These are phyloP conservation scores for Bombus haemorrhoidalis DNA, from an alignment of 1,140 invertebrate genomes.

Conservation along the genomic window DNA sequence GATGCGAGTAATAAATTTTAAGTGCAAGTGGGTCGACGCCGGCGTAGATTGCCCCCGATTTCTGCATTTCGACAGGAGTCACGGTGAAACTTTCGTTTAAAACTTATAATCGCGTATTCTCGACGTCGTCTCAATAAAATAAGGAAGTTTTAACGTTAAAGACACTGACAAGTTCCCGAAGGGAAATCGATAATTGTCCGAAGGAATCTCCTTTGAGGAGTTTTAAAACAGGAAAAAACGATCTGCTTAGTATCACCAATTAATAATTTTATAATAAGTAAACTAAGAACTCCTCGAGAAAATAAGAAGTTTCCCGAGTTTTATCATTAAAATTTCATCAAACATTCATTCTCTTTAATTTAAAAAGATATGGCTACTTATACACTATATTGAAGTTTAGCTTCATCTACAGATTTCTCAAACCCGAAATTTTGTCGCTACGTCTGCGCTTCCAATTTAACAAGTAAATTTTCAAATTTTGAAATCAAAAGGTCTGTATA, in stretches of 20 bases:
- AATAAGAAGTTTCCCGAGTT: background rate
- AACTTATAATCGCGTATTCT: conserved; percentile 26
- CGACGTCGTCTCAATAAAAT: background rate
- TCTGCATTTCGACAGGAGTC: conserved; percentile 4
- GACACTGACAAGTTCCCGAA: background rate
- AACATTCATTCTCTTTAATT: background rate
- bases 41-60: conserved; percentile 27
- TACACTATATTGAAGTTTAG: too few relatives aligned
- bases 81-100: conserved; percentile 32
- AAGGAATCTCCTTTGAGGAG: background rate
- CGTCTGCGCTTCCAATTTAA: too few relatives aligned
- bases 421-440: too few relatives aligned
- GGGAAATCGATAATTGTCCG: background rate
- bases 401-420: too few relatives aligned
- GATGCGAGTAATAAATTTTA: background rate
- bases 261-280: background rate
- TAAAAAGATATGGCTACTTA: background rate
- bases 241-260: background rate
- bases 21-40: conserved; percentile 9
- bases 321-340: background rate
- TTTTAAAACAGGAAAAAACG: background rate
- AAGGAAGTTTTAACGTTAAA: background rate
- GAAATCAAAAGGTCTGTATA: too few relatives aligned
- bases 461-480: too few relatives aligned
- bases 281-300: background rate